Evolutionary conservation across 2,888 invertebrate genomes (phyloP).

Genomic region (Orgyia antiqua): DNA sequence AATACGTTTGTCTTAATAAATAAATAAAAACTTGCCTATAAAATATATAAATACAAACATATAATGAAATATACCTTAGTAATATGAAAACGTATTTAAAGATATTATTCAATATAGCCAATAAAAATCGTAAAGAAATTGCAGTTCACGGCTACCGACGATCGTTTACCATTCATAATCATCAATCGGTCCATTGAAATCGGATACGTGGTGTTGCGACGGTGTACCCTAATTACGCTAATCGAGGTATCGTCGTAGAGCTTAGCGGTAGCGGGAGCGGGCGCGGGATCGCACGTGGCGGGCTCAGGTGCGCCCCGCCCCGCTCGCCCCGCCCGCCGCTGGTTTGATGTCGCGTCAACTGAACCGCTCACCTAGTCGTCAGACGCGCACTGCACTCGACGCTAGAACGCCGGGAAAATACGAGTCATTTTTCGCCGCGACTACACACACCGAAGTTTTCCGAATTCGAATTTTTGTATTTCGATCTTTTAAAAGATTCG

Average conservation of each 20-base stretch:
- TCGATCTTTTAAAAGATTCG: conserved; percentile 30
- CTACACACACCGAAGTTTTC: conserved; percentile 56
- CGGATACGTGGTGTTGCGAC: conserved; percentile 46
- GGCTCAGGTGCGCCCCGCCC: conserved; percentile 73
- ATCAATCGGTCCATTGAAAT: conserved; percentile 60
- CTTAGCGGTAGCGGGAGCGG: conserved; percentile 38
- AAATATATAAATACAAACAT: no score
- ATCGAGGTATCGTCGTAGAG: conserved; percentile 30
- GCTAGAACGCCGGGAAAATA: conserved; percentile 75
- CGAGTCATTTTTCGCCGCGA: conserved; percentile 71
- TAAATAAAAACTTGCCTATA: no score
- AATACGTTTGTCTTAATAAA: no score
- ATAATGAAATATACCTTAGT: no score
- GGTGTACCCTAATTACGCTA: conserved; percentile 51
- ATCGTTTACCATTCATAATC: conserved; percentile 47
- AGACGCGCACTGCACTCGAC: conserved; percentile 72
- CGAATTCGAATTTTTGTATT: conserved; percentile 41
- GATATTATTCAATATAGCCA: no score
- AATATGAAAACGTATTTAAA: no score
- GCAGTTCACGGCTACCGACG: conserved; percentile 36
- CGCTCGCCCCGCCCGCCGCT: conserved; percentile 49
- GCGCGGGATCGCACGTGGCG: conserved; percentile 53
- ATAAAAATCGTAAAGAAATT: conserved; percentile 27
- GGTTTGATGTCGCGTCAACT: conserved; percentile 50
- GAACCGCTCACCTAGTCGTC: conserved; percentile 61